These are phyloP conservation scores for Fistularia tabacaria DNA, from an alignment of 2,797 vertebrate genomes.

Conservation along the genomic window DNA sequence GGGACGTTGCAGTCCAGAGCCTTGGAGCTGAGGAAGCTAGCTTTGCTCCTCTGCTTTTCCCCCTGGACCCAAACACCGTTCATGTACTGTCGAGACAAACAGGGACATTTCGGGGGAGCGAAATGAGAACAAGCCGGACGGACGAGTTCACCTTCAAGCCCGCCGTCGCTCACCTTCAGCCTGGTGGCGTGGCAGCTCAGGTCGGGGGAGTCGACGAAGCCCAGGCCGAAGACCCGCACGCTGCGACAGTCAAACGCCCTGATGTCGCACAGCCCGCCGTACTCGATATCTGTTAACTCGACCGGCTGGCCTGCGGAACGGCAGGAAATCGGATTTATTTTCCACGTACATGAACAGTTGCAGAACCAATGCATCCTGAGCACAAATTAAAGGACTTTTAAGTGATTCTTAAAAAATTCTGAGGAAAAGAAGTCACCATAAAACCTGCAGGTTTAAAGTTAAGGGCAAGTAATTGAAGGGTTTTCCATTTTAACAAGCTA, in stretches of 20 bases:
- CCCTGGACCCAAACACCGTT: conserved; percentile 70
- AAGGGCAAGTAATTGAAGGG: no score
- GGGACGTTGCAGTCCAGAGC: conserved; percentile 77
- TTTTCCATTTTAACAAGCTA: no score
- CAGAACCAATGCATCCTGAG: no score
- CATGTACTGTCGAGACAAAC: conserved; percentile 53
- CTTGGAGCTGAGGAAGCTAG: conserved; percentile 78
- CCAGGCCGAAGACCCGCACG: conserved; percentile 58
- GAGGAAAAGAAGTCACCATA: no score
- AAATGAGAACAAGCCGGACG: background rate
- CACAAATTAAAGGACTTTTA: no score
- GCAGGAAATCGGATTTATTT: background rate
- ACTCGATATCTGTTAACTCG: conserved; percentile 72
- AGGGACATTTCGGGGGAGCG: background rate
- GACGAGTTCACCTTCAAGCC: background rate
- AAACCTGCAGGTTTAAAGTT: no score
- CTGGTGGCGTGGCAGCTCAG: conserved; percentile 73
- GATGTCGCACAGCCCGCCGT: conserved; percentile 69
- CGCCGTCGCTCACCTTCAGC: conserved; percentile 62
- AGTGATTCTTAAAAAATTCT: no score
- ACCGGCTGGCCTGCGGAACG: conserved; percentile 59
- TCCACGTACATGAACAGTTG: no score
- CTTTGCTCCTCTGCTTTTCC: conserved; percentile 73
- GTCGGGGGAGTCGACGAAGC: conserved; percentile 64
- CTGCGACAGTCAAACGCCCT: conserved; percentile 56